Conservation (phyloP, 1,140 invertebrate genomes). For the Drosophila truncata region DNA sequence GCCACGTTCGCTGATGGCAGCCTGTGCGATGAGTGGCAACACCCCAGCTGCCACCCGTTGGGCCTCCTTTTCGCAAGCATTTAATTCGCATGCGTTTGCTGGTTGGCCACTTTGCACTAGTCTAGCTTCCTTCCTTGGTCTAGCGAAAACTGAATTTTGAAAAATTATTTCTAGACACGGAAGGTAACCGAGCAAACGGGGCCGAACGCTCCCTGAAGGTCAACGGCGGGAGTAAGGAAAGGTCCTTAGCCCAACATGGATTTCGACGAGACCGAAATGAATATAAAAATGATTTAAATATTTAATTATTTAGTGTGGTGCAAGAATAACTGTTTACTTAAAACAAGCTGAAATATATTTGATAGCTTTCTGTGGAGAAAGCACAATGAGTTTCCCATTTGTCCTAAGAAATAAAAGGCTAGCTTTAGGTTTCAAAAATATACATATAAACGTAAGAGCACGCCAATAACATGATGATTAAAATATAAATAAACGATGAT, state of each 20-base stretch:
- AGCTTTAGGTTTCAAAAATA: not conserved
- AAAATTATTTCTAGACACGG: conserved; percentile 69
- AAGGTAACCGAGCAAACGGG: conserved; percentile 26
- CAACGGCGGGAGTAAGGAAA: conserved; percentile 22
- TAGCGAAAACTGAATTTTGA: conserved; percentile 72
- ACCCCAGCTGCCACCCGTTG: conserved; percentile 13
- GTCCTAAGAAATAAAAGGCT: not conserved
- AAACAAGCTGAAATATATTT: not conserved
- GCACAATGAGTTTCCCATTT: not conserved
- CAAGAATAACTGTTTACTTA: not conserved
- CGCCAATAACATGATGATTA: not conserved
- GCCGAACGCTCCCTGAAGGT: conserved; percentile 52
- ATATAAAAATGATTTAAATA: conserved; percentile 8
- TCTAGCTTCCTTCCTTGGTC: conserved; percentile 48
- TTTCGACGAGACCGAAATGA: not conserved
- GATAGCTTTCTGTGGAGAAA: not conserved
- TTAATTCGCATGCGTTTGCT: conserved; percentile 57
- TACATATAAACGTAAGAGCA: not conserved
- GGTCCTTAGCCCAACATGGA: conserved; percentile 2
- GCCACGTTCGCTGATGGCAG: conserved; percentile 71
- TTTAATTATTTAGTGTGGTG: not conserved
- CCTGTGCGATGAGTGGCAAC: conserved; percentile 52
- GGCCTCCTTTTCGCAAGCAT: conserved; percentile 33
- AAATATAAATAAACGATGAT: no score
- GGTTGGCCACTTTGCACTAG: conserved; percentile 69